Evolutionary conservation across 1,140 invertebrate species (phyloP).

Genomic region (Chlorops oryzae): DNA sequence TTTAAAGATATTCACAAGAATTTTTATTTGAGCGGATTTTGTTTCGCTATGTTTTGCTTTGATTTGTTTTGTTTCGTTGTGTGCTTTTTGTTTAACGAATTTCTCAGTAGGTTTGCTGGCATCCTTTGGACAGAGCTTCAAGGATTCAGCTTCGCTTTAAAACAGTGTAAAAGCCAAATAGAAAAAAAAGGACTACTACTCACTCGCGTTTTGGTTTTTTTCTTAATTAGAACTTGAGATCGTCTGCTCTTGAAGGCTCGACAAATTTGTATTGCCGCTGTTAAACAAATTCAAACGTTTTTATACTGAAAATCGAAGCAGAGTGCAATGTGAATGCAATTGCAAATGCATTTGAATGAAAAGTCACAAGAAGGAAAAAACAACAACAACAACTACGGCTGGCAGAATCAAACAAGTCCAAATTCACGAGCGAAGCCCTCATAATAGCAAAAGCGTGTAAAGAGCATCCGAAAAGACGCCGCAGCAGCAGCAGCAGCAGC

Average conservation of each 20-base stretch:
- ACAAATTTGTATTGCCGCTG: conserved; percentile 42
- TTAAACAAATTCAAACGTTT: conserved; percentile 37
- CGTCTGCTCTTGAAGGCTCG: conserved; percentile 34
- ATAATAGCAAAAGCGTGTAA: conserved; percentile 4
- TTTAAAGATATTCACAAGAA: neutral
- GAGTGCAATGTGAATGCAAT: conserved; percentile 3
- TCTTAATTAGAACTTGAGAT: too few species aligned
- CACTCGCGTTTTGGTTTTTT: conserved; percentile 15
- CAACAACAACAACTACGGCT: conserved; percentile 26
- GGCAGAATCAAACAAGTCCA: conserved; percentile 14
- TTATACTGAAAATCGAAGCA: conserved; percentile 35
- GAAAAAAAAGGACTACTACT: neutral
- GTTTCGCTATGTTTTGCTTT: conserved; percentile 25
- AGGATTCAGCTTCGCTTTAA: too few species aligned
- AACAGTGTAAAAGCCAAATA: conserved; percentile 2
- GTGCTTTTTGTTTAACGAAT: too few species aligned
- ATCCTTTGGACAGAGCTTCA: too few species aligned
- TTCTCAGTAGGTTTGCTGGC: too few species aligned
- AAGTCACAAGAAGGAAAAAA: conserved; percentile 2
- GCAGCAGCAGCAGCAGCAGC: conserved; percentile 24
- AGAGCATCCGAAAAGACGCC: conserved; percentile 29
- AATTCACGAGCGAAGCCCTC: conserved; percentile 1
- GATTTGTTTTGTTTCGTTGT: conserved; percentile 12
- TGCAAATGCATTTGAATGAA: conserved; percentile 7
- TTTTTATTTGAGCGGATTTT: conserved; percentile 15